Evolutionary conservation across 2,888 invertebrate genomes (phyloP), one percentile per base, ranked within the genome.

Genomic region (Stenolophus ochropezus): DNA sequence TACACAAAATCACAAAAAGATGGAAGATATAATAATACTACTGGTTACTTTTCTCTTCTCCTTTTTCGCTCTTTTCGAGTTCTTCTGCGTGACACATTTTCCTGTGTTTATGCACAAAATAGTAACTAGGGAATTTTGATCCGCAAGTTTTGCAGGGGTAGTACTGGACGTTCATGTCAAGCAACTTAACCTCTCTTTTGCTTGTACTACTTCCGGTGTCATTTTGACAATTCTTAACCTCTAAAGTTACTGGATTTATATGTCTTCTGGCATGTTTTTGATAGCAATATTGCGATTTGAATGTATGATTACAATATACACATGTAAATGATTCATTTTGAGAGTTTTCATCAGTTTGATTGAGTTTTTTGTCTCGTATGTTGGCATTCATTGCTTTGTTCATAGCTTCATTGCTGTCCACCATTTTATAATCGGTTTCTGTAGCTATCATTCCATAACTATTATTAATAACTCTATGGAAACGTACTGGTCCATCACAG

Each of bases 91-190:
- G 97, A 86, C 96, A 96, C 86, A 94, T 89, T 90, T 96, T 96
- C 76, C 96, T 91, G 88, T 97, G 97, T 87, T 97, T 97, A 88
- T 97, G 97, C 21, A 97, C 97, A 90, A 97, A 97, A 90, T 97
- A 97, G 88, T 97, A 97, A 84, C 96, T 96, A 0, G 97, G 97
- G 88, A 97, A 97, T 88, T 97, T 97, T 85, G 93, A 95, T 18
- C 97, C 97, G 89, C 97, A 97, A 0, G 95, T 96, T 89, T 97
- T 97, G 89, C 97, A 97, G 0, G 97, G 97, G 89, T 97, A 97
- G 90, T 97, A 97, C 88, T 97, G 97, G 0, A 97, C 93, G 86
- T 96, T 94, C 88, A 96, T 92, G 85, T 95, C 94, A 73, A 94
- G 87, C 2, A 93, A 90, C 76, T 92, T 91, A 1, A 94, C 94